A percentile compares a stretch with the other conserved stretches of the same genome.
These are phyloP conservation scores for Suillia variegata DNA, from an alignment of 2,888 invertebrate species.

Conservation along the genomic window DNA sequence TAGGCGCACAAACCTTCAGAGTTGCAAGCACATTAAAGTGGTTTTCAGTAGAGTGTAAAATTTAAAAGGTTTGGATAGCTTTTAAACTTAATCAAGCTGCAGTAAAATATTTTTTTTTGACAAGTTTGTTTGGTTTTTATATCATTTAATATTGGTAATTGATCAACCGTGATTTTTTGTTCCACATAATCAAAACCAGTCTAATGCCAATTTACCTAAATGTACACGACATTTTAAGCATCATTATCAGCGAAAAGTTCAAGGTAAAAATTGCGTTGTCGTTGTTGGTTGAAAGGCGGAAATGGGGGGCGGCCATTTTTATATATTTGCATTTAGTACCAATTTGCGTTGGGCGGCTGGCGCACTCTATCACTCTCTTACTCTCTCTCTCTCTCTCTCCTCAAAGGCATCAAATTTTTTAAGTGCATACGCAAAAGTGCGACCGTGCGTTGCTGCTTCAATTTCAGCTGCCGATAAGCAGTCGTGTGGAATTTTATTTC, in stretches of 20 bases:
- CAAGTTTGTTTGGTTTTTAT: too few species aligned
- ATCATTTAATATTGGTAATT: too few species aligned
- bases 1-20: conserved; percentile 13
- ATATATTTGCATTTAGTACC: conserved; percentile 26
- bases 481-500: not conserved
- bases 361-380: too few species aligned
- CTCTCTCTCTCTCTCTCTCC: too few species aligned
- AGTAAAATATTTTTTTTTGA: too few species aligned
- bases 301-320: not conserved
- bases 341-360: too few species aligned
- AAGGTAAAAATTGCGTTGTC: too few species aligned
- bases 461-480: not conserved
- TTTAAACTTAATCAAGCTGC: too few species aligned
- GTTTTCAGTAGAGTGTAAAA: not conserved
- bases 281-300: too few species aligned
- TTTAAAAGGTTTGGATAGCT: too few species aligned
- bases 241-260: not conserved
- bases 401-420: not conserved
- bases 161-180: too few species aligned
- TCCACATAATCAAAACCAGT: too few species aligned
- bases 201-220: conserved; percentile 31
- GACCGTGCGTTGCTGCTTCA: not conserved
- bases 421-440: not conserved
- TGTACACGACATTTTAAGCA: conserved; percentile 26
- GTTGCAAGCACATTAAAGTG: not conserved